Conservation (phyloP, 2,888 invertebrate genomes). For the Nephrocerus scutellatus region DNA sequence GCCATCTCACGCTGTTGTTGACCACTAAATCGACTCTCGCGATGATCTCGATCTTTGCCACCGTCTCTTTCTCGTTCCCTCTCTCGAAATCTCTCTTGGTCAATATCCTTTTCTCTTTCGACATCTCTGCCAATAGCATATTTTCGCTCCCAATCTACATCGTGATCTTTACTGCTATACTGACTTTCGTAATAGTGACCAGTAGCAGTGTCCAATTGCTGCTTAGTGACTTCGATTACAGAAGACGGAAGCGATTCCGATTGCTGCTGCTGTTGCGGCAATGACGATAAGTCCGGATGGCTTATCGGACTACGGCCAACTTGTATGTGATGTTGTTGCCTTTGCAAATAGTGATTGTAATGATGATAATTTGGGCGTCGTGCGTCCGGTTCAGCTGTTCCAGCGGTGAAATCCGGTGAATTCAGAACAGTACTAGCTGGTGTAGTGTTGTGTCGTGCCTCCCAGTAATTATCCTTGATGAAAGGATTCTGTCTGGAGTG, state of each 20-base stretch:
- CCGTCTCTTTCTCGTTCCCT: slow-evolving; percentile 25
- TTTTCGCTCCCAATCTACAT: no score
- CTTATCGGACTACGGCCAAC: slow-evolving; percentile 39
- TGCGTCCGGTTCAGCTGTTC: slow-evolving; percentile 22
- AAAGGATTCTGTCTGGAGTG: slow-evolving; percentile 39
- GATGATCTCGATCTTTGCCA: slow-evolving; percentile 12
- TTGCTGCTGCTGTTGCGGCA: slow-evolving; percentile 14
- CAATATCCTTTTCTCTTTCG: no score
- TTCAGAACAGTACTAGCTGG: slow-evolving; percentile 37
- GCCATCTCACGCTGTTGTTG: slow-evolving; percentile 42
- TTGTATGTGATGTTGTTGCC: slow-evolving; percentile 34
- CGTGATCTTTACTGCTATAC: no score
- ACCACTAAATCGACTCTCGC: neutral
- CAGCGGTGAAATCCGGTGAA: slow-evolving; percentile 38
- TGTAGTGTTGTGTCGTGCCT: slow-evolving; percentile 34
- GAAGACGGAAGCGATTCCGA: neutral
- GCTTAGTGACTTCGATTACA: neutral
- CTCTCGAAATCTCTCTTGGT: slow-evolving; percentile 29
- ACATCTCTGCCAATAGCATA: no score
- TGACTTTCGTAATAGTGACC: no score
- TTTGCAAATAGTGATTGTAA: slow-evolving; percentile 23
- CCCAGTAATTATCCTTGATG: slow-evolving; percentile 43
- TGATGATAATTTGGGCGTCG: slow-evolving; percentile 19
- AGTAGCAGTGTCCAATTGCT: slow-evolving; percentile 2
- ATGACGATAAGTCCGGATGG: slow-evolving; percentile 24